Base-by-base conservation (phyloP, 2,888 invertebrate species). In the Syritta pipiens region DNA sequence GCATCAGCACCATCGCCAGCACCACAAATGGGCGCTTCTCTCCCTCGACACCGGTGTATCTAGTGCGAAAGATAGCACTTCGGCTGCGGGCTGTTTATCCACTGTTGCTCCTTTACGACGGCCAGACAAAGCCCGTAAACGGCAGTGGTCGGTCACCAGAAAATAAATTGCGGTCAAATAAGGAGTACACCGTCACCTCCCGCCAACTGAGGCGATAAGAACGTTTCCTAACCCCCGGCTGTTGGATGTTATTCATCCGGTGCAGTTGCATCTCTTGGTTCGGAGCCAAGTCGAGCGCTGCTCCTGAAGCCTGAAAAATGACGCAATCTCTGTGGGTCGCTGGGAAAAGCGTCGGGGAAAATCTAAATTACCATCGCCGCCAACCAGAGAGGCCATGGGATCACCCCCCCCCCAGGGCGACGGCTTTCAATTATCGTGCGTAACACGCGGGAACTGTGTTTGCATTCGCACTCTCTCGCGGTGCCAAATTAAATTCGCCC, bases 151-250 rank as follows among this genome's bases (percentile, higher is more conserved):
- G 76, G 63, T 72, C 77, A 65, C 60, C 22, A 14, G 77, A 53
- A 72, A 49, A 72, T 72, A 72, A 65, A 77, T 77, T 71, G 65
- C 65, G 65, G 76, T 72, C 76, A 71, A 65, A 60, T 40, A 65
- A 65, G 65, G 48, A 60, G 72, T 46, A 53, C 14, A 32, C 32
- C 6, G 12, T 7, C 20, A 17, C 53, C 22, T 22, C 42, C 46
- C 24, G 35, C 30, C 26, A 49, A 10, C 20, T 4, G 44, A 7
- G n/a, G 28, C 28, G 72, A 77, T 77, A 77, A 77, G 72, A 72
- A 60, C 48, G 72, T 60, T 55, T 35, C 1, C 44, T 24, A 17
- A n/a, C 49, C 63, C 22, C 12, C 19, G 19, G 62, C 9, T 30
- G 51, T 51, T 40, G n/a, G 40, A 49, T 32, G 19, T 30, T 24